phyloP scores from a whole-genome alignment of 2,797 vertebrate species.

The Pangasius larnaudii region DNA sequence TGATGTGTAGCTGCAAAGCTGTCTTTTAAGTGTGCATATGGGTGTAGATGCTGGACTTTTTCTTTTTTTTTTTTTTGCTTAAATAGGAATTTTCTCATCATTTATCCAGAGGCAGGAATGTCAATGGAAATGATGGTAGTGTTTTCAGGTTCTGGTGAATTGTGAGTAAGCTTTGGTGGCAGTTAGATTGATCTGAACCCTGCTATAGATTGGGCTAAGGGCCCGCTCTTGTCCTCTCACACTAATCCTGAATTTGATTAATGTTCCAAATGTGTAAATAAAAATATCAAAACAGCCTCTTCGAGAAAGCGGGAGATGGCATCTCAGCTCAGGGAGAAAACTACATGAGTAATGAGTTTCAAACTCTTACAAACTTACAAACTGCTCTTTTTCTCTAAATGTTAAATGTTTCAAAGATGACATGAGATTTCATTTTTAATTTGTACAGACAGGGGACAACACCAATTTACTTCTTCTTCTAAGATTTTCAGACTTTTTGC shows the following conservation, averaged over 20 bases:
- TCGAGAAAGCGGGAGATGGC: conserved; percentile 61
- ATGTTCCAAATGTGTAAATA: conserved; percentile 80
- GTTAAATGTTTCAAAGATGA: background rate
- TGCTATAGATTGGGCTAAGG: conserved; percentile 75
- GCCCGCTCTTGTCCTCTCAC: conserved; percentile 60
- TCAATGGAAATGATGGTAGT: conserved; percentile 76
- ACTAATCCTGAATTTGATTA: conserved; percentile 76
- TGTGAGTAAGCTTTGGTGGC: conserved; percentile 75
- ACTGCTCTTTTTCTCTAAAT: conserved; percentile 30
- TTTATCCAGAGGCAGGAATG: conserved; percentile 68
- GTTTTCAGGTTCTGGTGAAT: conserved; percentile 65
- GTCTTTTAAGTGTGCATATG: conserved; percentile 73
- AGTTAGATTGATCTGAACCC: conserved; percentile 76
- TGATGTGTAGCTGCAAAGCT: conserved; percentile 80
- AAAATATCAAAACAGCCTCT: conserved; percentile 78
- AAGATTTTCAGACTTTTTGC: background rate
- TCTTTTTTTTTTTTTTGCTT: conserved; percentile 14
- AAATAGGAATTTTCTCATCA: conserved; percentile 62
- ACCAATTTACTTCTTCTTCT: background rate
- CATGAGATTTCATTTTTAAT: conserved; percentile 7
- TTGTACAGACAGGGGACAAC: background rate
- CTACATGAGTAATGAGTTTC: conserved; percentile 63
- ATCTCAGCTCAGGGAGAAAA: conserved; percentile 70
- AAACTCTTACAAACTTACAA: conserved; percentile 33
- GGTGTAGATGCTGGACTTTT: conserved; percentile 23